Percentiles rank a stretch among this genome's conserved stretches.
These are phyloP conservation scores for Chelon labrosus DNA, from an alignment of 2,797 vertebrate genomes.

Conservation along the genomic window DNA sequence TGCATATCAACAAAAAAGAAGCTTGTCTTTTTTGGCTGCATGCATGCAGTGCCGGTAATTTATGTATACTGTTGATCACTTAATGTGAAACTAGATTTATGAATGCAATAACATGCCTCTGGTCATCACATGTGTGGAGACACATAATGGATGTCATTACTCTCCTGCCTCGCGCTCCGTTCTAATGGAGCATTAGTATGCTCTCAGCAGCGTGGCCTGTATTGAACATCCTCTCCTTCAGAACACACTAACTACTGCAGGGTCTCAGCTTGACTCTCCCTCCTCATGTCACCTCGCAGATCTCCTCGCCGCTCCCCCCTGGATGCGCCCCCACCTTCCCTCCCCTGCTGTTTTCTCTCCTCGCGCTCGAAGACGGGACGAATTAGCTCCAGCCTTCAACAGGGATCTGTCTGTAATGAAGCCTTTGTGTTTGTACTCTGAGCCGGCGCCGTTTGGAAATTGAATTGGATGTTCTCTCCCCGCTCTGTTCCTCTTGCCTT, in stretches of 20 bases:
- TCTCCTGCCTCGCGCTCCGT: conserved; percentile 41
- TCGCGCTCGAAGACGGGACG: conserved; percentile 57
- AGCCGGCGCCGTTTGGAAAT: conserved; percentile 76
- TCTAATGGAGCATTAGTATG: conserved; percentile 69
- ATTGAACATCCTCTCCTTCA: conserved; percentile 38
- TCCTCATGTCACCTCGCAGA: conserved; percentile 39
- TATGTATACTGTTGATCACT: conserved; percentile 48
- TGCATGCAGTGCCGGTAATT: conserved; percentile 15
- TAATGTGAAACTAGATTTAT: conserved; percentile 58
- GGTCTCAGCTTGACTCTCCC: conserved; percentile 19
- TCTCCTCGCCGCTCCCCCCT: conserved; percentile 29
- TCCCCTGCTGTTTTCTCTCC: conserved; percentile 26
- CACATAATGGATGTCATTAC: conserved; percentile 65
- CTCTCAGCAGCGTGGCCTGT: conserved; percentile 42
- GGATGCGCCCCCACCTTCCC: background rate
- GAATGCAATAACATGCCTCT: conserved; percentile 51
- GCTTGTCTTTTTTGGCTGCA: conserved; percentile 1
- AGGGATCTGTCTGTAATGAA: conserved; percentile 77
- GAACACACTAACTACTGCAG: conserved; percentile 33
- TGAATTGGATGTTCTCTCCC: conserved; percentile 79
- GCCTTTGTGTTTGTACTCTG: conserved; percentile 82
- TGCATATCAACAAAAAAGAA: background rate
- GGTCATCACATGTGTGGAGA: conserved; percentile 50
- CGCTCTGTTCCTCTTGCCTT: conserved; percentile 73
- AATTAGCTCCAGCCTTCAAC: conserved; percentile 75